Percentiles rank a stretch among this genome's conserved stretches.
Conservation (phyloP, 1,140 invertebrate species). For the Cherax quadricarinatus region DNA sequence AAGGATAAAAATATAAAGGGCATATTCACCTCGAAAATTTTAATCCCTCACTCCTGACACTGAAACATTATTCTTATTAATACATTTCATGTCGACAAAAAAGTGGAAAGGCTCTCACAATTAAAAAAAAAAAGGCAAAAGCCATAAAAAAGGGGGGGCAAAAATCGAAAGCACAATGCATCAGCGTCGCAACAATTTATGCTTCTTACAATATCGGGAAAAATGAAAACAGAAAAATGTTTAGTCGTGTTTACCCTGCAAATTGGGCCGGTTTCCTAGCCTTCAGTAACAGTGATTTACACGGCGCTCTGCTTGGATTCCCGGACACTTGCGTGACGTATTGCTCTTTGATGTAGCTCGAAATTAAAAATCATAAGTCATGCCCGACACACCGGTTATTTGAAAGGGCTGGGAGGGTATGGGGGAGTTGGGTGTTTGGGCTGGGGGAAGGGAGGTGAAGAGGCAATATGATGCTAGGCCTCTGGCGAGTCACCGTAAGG, state of each 20-base stretch:
- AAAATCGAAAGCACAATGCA: constrained; percentile 36
- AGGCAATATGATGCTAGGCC: constrained; percentile 25
- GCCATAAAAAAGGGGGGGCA: not conserved
- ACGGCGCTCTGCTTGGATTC: constrained; percentile 66
- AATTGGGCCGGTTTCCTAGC: constrained; percentile 66
- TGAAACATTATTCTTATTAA: too few relatives aligned
- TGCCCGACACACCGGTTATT: constrained; percentile 70
- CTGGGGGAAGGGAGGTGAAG: too few relatives aligned
- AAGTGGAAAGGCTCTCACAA: too few relatives aligned
- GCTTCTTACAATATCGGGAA: constrained; percentile 62
- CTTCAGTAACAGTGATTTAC: constrained; percentile 69
- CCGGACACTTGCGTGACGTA: constrained; percentile 58
- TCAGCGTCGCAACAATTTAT: constrained; percentile 43
- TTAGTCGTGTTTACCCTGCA: constrained; percentile 68
- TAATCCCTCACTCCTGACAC: too few relatives aligned
- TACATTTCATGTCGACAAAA: too few relatives aligned
- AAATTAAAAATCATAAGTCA: constrained; percentile 71
- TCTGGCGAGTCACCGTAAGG: constrained; percentile 2
- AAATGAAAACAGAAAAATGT: constrained; percentile 57
- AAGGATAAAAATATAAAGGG: too few relatives aligned
- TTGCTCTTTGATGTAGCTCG: constrained; percentile 71
- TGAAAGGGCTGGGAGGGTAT: constrained; percentile 52
- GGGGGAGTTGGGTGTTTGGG: too few relatives aligned
- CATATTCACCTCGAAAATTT: too few relatives aligned
- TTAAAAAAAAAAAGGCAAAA: not conserved